These are phyloP conservation scores for Sminthopsis crassicaudata DNA, from an alignment of 2,113 vertebrate species.

Conservation along the genomic window DNA sequence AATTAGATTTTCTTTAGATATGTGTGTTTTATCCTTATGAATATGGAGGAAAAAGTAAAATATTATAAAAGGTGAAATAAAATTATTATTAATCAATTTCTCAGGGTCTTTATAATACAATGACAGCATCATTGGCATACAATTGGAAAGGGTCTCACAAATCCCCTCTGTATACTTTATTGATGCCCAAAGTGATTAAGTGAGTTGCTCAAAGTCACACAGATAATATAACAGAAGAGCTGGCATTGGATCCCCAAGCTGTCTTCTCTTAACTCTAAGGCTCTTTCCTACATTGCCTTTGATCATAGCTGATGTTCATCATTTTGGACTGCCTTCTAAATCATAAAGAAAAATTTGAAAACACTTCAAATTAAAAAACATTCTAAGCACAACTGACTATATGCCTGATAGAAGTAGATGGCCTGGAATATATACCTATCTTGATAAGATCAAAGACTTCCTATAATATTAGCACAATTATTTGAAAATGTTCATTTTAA, in stretches of 20 bases:
- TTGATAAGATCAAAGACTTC: no score
- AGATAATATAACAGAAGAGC: background rate
- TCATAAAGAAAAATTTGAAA: background rate
- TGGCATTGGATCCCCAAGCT: background rate
- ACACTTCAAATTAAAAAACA: background rate
- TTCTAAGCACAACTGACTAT: background rate
- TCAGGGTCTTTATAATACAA: no score
- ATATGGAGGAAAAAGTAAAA: slow-evolving; percentile 6
- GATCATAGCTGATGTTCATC: no score
- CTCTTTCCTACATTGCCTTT: no score
- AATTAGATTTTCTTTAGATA: slow-evolving; percentile 21
- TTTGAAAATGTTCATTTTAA: no score
- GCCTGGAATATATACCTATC: background rate
- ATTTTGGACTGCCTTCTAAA: background rate
- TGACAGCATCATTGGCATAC: no score
- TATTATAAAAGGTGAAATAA: slow-evolving; percentile 1
- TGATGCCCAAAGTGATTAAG: no score
- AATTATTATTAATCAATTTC: no score
- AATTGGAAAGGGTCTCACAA: no score
- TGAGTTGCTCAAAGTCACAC: background rate
- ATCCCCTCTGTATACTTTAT: no score
- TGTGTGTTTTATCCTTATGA: slow-evolving; percentile 19
- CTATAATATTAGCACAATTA: no score
- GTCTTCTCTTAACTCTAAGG: no score
- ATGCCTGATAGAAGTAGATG: background rate